Base-by-base conservation (phyloP, 1,140 invertebrate species). In the Ceratina calcarata region DNA sequence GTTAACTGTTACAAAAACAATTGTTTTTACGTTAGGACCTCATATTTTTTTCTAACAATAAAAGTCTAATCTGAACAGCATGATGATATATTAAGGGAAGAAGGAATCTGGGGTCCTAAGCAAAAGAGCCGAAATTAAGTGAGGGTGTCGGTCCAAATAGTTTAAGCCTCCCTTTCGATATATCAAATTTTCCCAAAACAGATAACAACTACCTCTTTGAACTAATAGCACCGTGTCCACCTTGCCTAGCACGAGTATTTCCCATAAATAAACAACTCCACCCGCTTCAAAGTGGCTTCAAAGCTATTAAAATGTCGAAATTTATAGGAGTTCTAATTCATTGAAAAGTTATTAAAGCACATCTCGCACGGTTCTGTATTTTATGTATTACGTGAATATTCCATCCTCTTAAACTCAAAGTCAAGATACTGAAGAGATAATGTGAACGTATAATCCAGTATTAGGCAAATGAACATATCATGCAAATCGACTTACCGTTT, bases 401-500 rank as follows among this genome's bases (percentile, higher is more conserved):
- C 10, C 10, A 45, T 45, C 37, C 37, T 10, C 37, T 45, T 10
- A 45, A 45, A 45, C 7, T 45, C 7, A 45, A 32, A 32, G 27
- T 32, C 27, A 32, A 4, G 27, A 32, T 32, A 32, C 27, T 4
- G 27, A 32, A 32, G 27, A 32, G 4, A 32, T 32, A 32, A 32
- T 32, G 27, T 32, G 27, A 32, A 32, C 1, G 27, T 32, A 32
- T 32, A 32, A 32, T 32, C 27, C 27, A 32, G 27, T 32, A 32
- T 32, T 32, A 32, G 27, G 27, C 27, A 32, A 32, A 45, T 45
- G 10, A 3, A 45, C 10, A 10, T 45, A 10, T 45, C 6, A 45
- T 45, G 13, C 10, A n/a, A 18, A 82, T 49, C 22, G 81, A 89
- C 91, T 91, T 71, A 91, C 91, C 74, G 86, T 70, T 91, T n/a